Evolutionary conservation across 1,140 invertebrate genomes (phyloP).

Genomic region (Choristoneura fumiferana): DNA sequence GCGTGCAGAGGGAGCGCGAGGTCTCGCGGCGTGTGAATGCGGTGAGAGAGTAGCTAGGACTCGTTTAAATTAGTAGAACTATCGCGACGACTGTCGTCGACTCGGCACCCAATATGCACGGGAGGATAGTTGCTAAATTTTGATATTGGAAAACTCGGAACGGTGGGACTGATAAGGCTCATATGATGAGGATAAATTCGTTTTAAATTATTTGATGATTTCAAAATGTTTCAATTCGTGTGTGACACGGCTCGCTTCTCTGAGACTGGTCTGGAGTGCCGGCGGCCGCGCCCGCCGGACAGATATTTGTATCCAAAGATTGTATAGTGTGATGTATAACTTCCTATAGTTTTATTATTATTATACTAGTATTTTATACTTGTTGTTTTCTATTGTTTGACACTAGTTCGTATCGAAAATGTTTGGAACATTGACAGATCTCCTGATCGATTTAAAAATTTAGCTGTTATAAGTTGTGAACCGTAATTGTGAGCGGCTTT

Average conservation of each 20-base stretch:
- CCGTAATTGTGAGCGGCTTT: not conserved
- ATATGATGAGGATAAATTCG: constrained; percentile 71
- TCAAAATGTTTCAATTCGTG: constrained; percentile 57
- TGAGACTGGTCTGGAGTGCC: constrained; percentile 59
- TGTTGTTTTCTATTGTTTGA: constrained; percentile 68
- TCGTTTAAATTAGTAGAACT: not conserved
- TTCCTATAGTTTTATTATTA: constrained; percentile 74
- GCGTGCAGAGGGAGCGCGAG: constrained; percentile 36
- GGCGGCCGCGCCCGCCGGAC: constrained; percentile 27
- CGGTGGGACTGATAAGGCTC: constrained; percentile 71
- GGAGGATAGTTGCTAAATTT: constrained; percentile 41
- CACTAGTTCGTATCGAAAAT: constrained; percentile 47
- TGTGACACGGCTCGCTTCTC: constrained; percentile 64
- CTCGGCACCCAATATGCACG: constrained; percentile 56
- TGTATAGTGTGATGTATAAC: constrained; percentile 69
- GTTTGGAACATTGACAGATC: constrained; percentile 55
- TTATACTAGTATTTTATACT: constrained; percentile 69
- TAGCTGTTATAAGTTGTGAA: constrained; percentile 20
- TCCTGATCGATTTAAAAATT: constrained; percentile 51
- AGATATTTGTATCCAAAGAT: constrained; percentile 74
- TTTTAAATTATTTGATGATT: constrained; percentile 49
- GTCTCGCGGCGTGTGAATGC: constrained; percentile 54
- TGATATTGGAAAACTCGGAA: constrained; percentile 60
- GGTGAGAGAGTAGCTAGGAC: constrained; percentile 35
- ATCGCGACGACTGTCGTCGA: constrained; percentile 1